A percentile compares a stretch with the other conserved stretches of the same genome.
Evolutionary conservation across 2,888 invertebrate species (phyloP).

Genomic region (Dorcus parallelipipedus): DNA sequence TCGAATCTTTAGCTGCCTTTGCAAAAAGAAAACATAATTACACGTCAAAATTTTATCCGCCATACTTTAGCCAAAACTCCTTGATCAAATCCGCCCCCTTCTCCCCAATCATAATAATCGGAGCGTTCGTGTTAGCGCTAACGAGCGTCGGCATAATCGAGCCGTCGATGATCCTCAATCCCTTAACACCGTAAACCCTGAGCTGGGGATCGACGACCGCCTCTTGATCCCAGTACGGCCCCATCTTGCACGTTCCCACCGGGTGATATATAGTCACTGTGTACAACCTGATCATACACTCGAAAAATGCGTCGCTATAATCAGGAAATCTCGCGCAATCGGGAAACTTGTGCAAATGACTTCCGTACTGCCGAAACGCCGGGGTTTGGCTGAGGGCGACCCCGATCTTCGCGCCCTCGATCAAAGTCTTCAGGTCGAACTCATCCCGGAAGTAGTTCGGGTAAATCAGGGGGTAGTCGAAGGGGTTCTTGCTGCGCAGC

Average conservation of each 20-base stretch:
- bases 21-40: too few relatives aligned
- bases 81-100: conserved; percentile 87
- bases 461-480: conserved; percentile 84
- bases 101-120: conserved; percentile 86
- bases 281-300: conserved; percentile 81
- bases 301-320: conserved; percentile 78
- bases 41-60: too few relatives aligned
- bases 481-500: conserved; percentile 78
- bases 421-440: conserved; percentile 72
- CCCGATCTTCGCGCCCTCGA: conserved; percentile 84
- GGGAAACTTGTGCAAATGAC: conserved; percentile 72
- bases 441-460: conserved; percentile 87
- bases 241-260: conserved; percentile 86
- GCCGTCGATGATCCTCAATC: conserved; percentile 77
- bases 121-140: conserved; percentile 84
- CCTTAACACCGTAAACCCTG: conserved; percentile 74
- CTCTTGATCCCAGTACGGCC: conserved; percentile 78
- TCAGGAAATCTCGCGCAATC: conserved; percentile 67
- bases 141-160: conserved; percentile 84
- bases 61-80: conserved; percentile 70
- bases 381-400: conserved; percentile 76
- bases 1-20: too few relatives aligned
- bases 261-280: conserved; percentile 85
- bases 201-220: conserved; percentile 81
- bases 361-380: conserved; percentile 72